These are phyloP conservation scores for Hyla sarda DNA, from an alignment of 2,113 vertebrate species.

Conservation along the genomic window DNA sequence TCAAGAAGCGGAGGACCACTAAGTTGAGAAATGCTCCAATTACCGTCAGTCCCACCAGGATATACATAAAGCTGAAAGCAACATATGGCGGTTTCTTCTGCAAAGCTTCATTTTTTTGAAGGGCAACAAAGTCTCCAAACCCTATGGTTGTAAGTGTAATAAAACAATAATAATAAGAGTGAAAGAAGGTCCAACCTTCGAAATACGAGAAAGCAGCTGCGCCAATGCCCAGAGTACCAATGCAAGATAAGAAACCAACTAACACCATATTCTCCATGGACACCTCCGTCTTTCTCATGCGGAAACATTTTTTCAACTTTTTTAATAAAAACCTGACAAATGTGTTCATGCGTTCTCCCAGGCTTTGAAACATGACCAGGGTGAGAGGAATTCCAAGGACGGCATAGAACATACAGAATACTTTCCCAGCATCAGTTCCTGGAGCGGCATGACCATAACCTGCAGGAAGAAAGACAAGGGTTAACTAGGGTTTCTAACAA, in stretches of 20 bases:
- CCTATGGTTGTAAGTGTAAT: conserved; percentile 98
- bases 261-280: conserved; percentile 97
- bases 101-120: conserved; percentile 93
- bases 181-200: conserved; percentile 97
- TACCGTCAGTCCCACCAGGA: conserved; percentile 91
- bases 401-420: conserved; percentile 98
- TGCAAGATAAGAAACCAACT: conserved; percentile 91
- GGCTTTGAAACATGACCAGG: conserved; percentile 97
- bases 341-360: conserved; percentile 95
- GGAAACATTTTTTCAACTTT: conserved; percentile 85
- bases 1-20: conserved; percentile 93
- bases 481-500: not conserved
- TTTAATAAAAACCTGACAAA: conserved; percentile 88
- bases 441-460: conserved; percentile 95
- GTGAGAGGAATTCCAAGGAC: conserved; percentile 95
- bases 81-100: conserved; percentile 94
- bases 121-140: conserved; percentile 95
- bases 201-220: conserved; percentile 91
- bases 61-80: conserved; percentile 97
- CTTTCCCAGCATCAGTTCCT: conserved; percentile 91
- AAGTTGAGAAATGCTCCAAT: conserved; percentile 97
- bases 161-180: conserved; percentile 97
- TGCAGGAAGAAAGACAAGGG: conserved; percentile 64
- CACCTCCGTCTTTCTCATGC: conserved; percentile 82
- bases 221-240: conserved; percentile 89